These are phyloP conservation scores for Grammomys dolichurus DNA, from an alignment of 2,113 vertebrate species.

Conservation along the genomic window DNA sequence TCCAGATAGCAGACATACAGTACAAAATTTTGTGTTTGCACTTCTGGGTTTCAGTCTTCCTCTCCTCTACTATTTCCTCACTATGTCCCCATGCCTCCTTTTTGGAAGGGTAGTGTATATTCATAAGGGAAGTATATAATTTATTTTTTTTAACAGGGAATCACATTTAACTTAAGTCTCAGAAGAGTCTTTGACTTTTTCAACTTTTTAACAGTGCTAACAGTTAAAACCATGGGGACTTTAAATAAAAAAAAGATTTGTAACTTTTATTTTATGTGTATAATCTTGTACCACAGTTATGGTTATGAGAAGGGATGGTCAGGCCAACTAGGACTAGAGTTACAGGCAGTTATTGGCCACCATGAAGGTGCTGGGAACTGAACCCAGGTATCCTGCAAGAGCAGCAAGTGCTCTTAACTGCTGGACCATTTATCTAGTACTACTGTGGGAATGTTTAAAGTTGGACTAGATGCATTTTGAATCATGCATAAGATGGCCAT, in stretches of 20 bases:
- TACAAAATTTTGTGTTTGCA: neutral
- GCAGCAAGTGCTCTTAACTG: neutral
- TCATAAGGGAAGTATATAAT: neutral
- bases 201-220: neutral
- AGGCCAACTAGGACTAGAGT: neutral
- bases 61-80: neutral
- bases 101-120: neutral
- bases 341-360: neutral
- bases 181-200: neutral
- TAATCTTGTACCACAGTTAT: neutral
- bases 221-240: neutral
- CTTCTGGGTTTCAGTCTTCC: neutral
- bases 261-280: neutral
- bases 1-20: neutral
- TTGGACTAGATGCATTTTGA: neutral
- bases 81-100: neutral
- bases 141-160: neutral
- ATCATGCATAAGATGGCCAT: neutral
- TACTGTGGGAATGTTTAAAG: neutral
- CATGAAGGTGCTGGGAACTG: neutral
- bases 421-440: neutral
- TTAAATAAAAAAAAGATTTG: neutral
- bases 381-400: neutral
- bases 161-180: neutral
- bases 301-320: neutral